Evolutionary conservation across 2,113 vertebrate species (phyloP), one percentile per base, ranked within the genome.

Genomic region (Sander lucioperca): DNA sequence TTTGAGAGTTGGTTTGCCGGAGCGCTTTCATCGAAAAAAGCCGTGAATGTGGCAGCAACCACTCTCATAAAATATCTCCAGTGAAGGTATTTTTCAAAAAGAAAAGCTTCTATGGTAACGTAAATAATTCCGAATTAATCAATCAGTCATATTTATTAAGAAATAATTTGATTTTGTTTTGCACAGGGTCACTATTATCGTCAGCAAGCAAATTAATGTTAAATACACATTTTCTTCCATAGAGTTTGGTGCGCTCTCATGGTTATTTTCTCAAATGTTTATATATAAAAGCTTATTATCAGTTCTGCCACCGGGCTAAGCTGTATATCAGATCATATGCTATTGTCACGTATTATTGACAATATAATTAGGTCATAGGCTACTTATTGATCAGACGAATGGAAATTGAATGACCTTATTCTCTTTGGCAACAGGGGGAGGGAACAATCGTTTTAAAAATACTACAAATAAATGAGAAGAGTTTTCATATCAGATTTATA

Each of bases 361-460:
- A 43, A 1, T n/a, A 33, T 18, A 15, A 53, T 57, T 12, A 33
- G 51, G 30, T 58, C 39, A 70, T 3, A 13, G 23, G 11, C 16
- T 21, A 0, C 15, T 0, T 65, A 70, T 78, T 74, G 73, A 85
- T 77, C 61, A 18, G n/a, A 56, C 53, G 45, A 65, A 36, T 59
- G 13, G 57, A 78, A 82, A 47, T n/a, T 53, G 6, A 61, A 11
- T 77, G 77, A 76, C 66, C 27, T 30, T 43, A 39, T 67, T 82
- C 5, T 58, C 8, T 59, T 43, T 56, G 58, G 50, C 19, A 43
- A 54, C 54, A 7, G 65, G 27, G 62, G 27, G 36, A 12, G 64
- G 27, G 47, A 15, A 25, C 27, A 43, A 36, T 21, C 8, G 36
- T 19, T 6, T 23, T 21, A 5, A 27, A 74, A 45, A 21, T 30